A percentile compares a stretch with the other conserved stretches of the same genome.
Conservation (phyloP, 2,797 vertebrate species). For the Catharus ustulatus region DNA sequence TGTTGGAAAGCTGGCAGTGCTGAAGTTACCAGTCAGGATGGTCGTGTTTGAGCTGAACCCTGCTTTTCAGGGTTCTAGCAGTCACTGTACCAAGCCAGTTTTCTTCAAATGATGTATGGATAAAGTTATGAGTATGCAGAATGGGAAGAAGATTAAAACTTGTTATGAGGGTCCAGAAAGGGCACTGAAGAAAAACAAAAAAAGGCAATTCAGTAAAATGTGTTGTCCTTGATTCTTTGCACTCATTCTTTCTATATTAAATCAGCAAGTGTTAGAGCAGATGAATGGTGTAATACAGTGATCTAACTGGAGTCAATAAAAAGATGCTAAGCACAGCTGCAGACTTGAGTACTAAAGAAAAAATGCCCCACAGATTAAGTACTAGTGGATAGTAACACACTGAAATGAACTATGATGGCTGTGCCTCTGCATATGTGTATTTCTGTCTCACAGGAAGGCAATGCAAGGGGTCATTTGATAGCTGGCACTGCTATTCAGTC, state of each 20-base stretch:
- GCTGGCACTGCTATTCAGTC: not conserved
- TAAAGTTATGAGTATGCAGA: not conserved
- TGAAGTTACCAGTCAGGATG: not conserved
- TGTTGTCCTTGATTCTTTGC: not conserved
- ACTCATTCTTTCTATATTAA: not conserved
- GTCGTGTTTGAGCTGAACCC: not conserved
- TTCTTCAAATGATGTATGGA: not conserved
- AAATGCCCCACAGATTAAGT: not conserved
- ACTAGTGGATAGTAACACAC: not conserved
- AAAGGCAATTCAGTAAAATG: not conserved
- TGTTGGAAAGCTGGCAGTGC: not conserved
- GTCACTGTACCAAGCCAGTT: not conserved
- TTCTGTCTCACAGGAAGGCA: not conserved
- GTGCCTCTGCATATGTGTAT: not conserved
- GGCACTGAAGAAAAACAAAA: not conserved
- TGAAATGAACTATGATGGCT: not conserved
- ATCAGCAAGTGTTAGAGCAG: not conserved
- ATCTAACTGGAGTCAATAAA: not conserved
- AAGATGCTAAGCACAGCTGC: not conserved
- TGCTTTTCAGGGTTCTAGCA: not conserved
- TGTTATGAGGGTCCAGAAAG: not conserved
- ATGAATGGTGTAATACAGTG: not conserved
- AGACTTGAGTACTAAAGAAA: not conserved
- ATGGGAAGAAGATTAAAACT: not conserved
- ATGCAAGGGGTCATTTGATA: not conserved